These are phyloP conservation scores for Sterrhoptilus dennistouni DNA, from an alignment of 2,113 vertebrate genomes.

Conservation along the genomic window DNA sequence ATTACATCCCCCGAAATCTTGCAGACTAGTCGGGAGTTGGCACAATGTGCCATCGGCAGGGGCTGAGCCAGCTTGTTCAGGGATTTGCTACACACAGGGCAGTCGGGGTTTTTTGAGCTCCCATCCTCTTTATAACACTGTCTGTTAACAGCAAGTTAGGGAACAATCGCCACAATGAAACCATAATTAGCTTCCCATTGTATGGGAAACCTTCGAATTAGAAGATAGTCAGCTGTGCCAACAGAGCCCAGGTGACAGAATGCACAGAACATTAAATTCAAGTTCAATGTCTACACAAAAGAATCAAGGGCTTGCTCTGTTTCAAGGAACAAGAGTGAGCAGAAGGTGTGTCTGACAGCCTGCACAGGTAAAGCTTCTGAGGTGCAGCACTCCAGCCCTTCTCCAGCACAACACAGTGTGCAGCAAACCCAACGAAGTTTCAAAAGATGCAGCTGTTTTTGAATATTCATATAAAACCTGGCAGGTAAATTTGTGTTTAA, in stretches of 20 bases:
- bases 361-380: background rate
- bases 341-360: background rate
- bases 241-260: background rate
- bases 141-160: conserved; percentile 77
- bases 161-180: background rate
- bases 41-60: conserved; percentile 97
- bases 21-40: conserved; percentile 98
- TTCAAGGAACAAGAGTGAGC: background rate
- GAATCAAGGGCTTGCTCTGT: background rate
- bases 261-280: background rate
- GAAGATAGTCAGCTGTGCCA: background rate
- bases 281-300: background rate
- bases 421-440: background rate
- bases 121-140: conserved; percentile 99
- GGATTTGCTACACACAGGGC: conserved; percentile 98
- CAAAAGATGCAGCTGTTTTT: background rate
- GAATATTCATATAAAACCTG: background rate
- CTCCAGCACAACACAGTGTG: accelerated
- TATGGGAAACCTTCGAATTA: background rate
- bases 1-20: conserved; percentile 99
- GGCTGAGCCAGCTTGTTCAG: conserved; percentile 98
- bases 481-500: background rate
- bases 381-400: background rate
- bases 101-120: conserved; percentile 96
- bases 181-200: background rate